Evolutionary conservation across 2,888 invertebrate genomes (phyloP), one percentile per base, ranked within the genome.

Genomic region (Thecophora atra): DNA sequence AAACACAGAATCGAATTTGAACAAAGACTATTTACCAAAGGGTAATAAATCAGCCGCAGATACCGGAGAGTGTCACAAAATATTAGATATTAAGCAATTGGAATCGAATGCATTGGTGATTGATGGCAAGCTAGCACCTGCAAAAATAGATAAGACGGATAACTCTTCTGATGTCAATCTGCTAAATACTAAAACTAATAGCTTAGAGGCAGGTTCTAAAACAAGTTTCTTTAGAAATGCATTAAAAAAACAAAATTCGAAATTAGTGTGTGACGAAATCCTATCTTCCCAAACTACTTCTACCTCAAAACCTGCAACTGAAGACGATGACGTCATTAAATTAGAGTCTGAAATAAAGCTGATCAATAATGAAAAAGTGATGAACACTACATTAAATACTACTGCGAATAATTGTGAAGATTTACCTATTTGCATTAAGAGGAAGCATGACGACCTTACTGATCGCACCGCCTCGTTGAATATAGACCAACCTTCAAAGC

Each of bases 161-260:
- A 37, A 37, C 1, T 37, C 6, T 37, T 8, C 37, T 8, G 11
- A 37, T 6, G 6, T 37, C 11, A 37, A 37, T 11, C 6, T 11
- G 1, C 11, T 37, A 17, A 17, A n/a, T 17, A 47, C 47, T 17
- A 17, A 11, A 47, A 47, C 15, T 17, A 47, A 47, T n/a, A 47
- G 13, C 47, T 5, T 47, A 2, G 26, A 52, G 17, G 1, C 19
- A 8, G 15, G 54, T 19, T 56, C 47, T 73, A 68, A 37, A 1
- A 21, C 63, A 37, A 78, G 78, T 51, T 76, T 78, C 56, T 78
- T 78, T 73, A 63, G 75, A 13, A 78, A 74, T 52, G 77, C 73
- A 8, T 52, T 77, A 51, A 73, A 71, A 21, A 74, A 75, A 30
- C 66, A 70, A 28, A 70, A 24, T 28, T 24, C 15, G 15, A 28